These are phyloP conservation scores for Drosophila aff. DNA, from an alignment of 1,140 invertebrate genomes.

Conservation along the genomic window DNA sequence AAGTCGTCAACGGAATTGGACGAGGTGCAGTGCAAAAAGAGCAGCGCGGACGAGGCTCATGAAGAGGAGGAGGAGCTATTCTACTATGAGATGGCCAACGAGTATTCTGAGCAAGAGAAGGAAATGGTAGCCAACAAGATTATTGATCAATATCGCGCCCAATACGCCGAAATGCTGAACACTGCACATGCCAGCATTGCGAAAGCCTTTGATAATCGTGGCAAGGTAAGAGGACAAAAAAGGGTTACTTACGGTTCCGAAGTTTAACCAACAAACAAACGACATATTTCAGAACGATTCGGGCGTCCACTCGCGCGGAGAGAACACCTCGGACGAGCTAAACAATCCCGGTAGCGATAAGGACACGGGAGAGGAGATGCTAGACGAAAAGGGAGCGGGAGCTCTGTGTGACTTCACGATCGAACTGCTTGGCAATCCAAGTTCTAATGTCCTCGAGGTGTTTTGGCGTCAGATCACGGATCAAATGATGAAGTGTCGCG, in stretches of 20 bases:
- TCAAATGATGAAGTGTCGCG: slow-evolving; percentile 90
- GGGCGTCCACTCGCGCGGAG: slow-evolving; percentile 74
- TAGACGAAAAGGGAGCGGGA: background rate
- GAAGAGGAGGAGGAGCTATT: slow-evolving; percentile 16
- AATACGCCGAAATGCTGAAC: slow-evolving; percentile 43
- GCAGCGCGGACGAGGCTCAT: slow-evolving; percentile 30
- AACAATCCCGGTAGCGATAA: slow-evolving; percentile 28
- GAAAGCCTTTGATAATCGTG: slow-evolving; percentile 47
- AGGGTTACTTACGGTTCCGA: too few species aligned
- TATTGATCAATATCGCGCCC: slow-evolving; percentile 38
- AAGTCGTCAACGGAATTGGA: slow-evolving; percentile 66
- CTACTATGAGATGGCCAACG: background rate
- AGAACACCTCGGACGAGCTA: slow-evolving; percentile 61
- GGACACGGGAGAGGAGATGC: slow-evolving; percentile 9
- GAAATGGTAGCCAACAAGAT: slow-evolving; percentile 25
- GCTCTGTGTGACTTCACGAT: slow-evolving; percentile 42
- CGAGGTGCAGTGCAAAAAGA: slow-evolving; percentile 68
- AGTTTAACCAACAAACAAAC: background rate
- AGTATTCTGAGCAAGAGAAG: slow-evolving; percentile 20
- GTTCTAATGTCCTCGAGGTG: slow-evolving; percentile 88
- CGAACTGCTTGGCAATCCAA: slow-evolving; percentile 40
- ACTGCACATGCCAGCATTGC: slow-evolving; percentile 40
- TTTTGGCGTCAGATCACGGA: slow-evolving; percentile 91
- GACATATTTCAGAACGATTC: slow-evolving; percentile 62
- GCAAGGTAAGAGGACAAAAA: slow-evolving; percentile 28